Base-by-base conservation (phyloP, 2,113 vertebrate genomes). In the Pachycephala philippinensis region DNA sequence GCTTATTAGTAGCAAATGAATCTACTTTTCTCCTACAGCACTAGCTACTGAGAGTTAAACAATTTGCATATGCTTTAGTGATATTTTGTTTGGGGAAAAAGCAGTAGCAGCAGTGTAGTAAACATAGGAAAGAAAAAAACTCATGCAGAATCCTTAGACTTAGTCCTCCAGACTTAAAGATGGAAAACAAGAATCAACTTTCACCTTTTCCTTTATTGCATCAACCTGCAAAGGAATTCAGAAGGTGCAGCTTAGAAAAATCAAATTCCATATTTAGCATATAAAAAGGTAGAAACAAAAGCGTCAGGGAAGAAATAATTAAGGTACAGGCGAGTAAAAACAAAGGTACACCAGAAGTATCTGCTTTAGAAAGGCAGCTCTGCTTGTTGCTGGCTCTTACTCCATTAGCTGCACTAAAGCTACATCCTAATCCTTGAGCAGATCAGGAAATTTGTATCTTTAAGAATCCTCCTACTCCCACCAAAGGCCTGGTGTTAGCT, bases 181-280 rank as follows among this genome's bases (percentile, higher is more conserved):
- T 98, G 98, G 98, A 98, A 99, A 99, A 99, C 96, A 97, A 98
- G 98, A 99, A 98, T 99, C 98, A 98, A 99, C 99, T 99, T 98
- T 99, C 99, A 99, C 99, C 99, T 99, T 99, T 97, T 99, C 98
- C 98, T 98, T 98, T 98, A 99, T 98, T 96, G 98, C 98, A 99
- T 99, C 99, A 98, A 99, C 98, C 99, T 99, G 99, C 97, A 99
- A 99, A 99, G 99, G 98, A 99, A 99, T 99, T 99, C 99, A 99
- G 99, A 99, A 99, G 98, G 98, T 98, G 99, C 98, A 98, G 98
- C 98, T 99, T 98, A 99, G 97, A 97, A 98, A 97, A 97, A 95
- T 92, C 97, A 98, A 98, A 98, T 96, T 97, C 96, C 94, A 98
- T 98, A 97, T 96, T 94, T 97, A 98, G 98, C 98, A 98, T 98